Evolutionary conservation across 2,113 vertebrate species (phyloP), one percentile per base, ranked within the genome.

Genomic region (Corythoichthys haematopterus): DNA sequence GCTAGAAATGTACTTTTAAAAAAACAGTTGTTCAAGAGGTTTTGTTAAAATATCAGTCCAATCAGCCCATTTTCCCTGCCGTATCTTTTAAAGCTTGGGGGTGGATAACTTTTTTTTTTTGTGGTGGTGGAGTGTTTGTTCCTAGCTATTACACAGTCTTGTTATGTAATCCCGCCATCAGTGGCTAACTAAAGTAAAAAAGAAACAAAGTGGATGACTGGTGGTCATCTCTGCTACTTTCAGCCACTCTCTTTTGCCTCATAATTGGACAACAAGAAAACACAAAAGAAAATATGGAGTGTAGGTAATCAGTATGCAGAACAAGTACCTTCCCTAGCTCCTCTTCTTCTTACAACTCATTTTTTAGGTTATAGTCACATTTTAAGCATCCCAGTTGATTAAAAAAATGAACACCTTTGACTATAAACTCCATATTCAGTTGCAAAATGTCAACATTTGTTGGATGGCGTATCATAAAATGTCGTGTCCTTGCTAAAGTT

Each of bases 171-270:
- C 66, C 72, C 67, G 80, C 69, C 51, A 12, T 1, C 47, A 55
- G 66, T 59, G 60, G 69, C 72, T 63, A 76, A 73, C 64, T 69
- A 51, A 35, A 43, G 46, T 72, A 14, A 61, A 75, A 68, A 61
- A 69, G 43, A 56, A 52, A n/a, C 50, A 0, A 46, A 66, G 62
- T 56, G 64, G 58, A 53, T 51, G 55, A 68, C 64, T 47, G 46
- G 71, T 13, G 48, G n/a, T 47, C 3, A 13, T 33, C 55, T 52
- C 20, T 8, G 51, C 66, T 33, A 10, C 64, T 69, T 66, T 46
- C 43, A 48, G 10, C 43, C 53, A 51, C 46, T 65, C 61, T 47
- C 16, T 35, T 38, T n/a, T 1, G 20, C n/a, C 15, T 12, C 13
- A 35, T 20, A 0, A 64, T 16, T 36, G 61, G 2, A 37, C 11